phyloP scores from a whole-genome alignment of 2,888 invertebrate species.

The Carcina quercana region DNA sequence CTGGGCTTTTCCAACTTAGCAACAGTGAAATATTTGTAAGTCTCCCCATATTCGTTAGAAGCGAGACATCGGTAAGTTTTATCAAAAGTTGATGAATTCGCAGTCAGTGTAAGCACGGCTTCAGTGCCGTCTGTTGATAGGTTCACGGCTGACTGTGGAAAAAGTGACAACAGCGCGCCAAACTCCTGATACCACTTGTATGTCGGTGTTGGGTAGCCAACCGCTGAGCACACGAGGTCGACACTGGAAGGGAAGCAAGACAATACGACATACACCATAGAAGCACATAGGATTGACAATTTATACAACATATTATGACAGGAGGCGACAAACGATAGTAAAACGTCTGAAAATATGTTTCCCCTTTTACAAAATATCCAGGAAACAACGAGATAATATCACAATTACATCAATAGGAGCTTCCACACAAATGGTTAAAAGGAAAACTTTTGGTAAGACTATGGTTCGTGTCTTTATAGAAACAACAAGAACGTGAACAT shows the following conservation, averaged over 20 bases:
- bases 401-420: no score
- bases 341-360: no score
- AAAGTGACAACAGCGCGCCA: slow-evolving; percentile 21
- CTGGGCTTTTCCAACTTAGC: slow-evolving; percentile 33
- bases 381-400: no score
- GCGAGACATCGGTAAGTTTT: slow-evolving; percentile 43
- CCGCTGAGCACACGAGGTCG: slow-evolving; percentile 39
- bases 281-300: no score
- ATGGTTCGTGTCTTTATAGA: no score
- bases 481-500: no score
- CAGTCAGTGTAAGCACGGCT: slow-evolving; percentile 32
- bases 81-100: slow-evolving; percentile 32
- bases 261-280: no score
- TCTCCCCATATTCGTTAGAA: slow-evolving; percentile 35
- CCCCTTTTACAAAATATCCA: no score
- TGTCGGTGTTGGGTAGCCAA: slow-evolving; percentile 39
- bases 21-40: slow-evolving; percentile 32
- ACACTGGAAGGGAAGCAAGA: slow-evolving; percentile 32
- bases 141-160: slow-evolving; percentile 35
- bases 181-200: slow-evolving; percentile 24
- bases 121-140: slow-evolving; percentile 28
- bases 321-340: no score
- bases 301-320: slow-evolving; percentile 11
- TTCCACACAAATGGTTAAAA: no score
- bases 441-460: no score